Base-by-base conservation (phyloP, 64 coral and sea anemone species). In the Montipora cactus region DNA sequence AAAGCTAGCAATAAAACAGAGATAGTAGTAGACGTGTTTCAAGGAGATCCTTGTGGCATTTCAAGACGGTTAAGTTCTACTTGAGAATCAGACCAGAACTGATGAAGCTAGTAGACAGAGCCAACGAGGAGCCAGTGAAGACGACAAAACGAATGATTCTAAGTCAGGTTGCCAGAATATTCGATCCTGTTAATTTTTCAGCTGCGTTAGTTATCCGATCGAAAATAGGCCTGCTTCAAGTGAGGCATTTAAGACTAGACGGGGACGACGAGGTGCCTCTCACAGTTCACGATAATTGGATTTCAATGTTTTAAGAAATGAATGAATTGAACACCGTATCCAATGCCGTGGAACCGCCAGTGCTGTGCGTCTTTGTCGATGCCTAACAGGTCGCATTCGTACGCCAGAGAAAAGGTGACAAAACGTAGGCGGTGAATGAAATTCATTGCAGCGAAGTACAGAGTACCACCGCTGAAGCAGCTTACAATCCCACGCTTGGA, bases 401-500 rank as follows among this genome's bases (percentile, higher is more conserved):
- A 22, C 78, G 92, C 48, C 79, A 78, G 57, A 59, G 47, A 44
- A 75, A 23, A 5, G 48, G 51, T 50, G 23, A 88, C 22, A 66
- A 66, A 53, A 79, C 52, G 5, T 88, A 86, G 22, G 44, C 87
- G 46, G 75, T 88, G n/a, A 79, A 28, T 28, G 25, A 1, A 62
- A 10, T 93, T 93, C 20, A 76, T 93, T 49, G 92, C 92, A 48
- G 92, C 92, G 2, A 93, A 81, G 69, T 88, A 59, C 3, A 88
- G 83, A 93, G 92, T 93, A 45, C 66, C 83, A 70, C 84, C 76
- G 22, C 74, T 93, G 37, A 87, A 93, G 78, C 81, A 77, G 28
- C 83, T 93, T 14, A 93, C 91, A 18, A 87, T 93, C 44, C 91
- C 91, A 8, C 69, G 83, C 77, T 37, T 93, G 75, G 81, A 93